A percentile compares a stretch with the other conserved stretches of the same genome.
Conservation (phyloP, 1,140 invertebrate genomes). For the Lethrus apterus region DNA sequence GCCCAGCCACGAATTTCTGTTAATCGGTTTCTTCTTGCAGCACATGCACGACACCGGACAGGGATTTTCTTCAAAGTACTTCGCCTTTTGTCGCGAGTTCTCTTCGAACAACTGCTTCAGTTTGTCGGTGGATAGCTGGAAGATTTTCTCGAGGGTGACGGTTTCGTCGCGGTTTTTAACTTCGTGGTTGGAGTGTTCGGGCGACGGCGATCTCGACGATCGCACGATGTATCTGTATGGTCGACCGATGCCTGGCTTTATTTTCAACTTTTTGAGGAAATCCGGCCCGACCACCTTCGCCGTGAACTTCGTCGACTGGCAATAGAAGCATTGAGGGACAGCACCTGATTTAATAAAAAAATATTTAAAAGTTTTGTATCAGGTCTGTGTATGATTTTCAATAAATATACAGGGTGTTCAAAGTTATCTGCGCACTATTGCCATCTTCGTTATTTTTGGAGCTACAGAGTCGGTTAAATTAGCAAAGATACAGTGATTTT, state of each 20-base stretch:
- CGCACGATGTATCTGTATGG: conserved; percentile 24
- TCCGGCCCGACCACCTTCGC: conserved; percentile 11
- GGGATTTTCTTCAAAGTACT: conserved; percentile 14
- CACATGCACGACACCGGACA: neutral
- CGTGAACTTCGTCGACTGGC: conserved; percentile 9
- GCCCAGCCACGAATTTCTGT: conserved; percentile 5
- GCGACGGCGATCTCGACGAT: conserved; percentile 10
- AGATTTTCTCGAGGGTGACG: conserved; percentile 28
- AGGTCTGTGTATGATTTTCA: no score
- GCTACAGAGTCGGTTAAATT: no score
- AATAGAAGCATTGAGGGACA: conserved; percentile 10
- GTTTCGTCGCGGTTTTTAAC: conserved; percentile 7
- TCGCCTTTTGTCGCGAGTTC: conserved; percentile 12
- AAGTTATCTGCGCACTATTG: no score
- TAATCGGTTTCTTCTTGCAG: neutral
- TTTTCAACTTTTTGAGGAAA: conserved; percentile 24
- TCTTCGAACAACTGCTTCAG: conserved; percentile 19
- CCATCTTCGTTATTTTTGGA: no score
- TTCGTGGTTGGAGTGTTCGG: conserved; percentile 7
- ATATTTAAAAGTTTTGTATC: no score
- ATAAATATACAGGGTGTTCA: no score
- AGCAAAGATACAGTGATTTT: no score
- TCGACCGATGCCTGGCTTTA: conserved; percentile 31
- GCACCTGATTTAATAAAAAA: no score
- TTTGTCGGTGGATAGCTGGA: conserved; percentile 22